Evolutionary conservation across 2,797 vertebrate genomes (phyloP), one percentile per base, ranked within the genome.

Genomic region (Catharus ustulatus): DNA sequence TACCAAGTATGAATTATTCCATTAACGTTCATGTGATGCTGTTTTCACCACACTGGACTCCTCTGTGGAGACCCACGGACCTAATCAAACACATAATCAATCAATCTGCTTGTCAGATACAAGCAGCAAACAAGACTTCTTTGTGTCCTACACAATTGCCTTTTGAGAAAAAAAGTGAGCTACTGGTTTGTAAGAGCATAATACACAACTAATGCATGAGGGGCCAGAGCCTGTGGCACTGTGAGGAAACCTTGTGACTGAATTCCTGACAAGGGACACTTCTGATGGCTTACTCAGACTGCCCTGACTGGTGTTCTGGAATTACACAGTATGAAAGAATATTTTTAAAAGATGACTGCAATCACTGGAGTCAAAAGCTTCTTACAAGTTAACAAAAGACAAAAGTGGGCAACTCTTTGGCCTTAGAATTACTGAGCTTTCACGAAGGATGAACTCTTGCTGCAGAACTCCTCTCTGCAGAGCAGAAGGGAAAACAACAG

Each of bases 131-230:
- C 67, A 89, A 90, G 77, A 45, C 63, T 82, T 62, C 86, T 76
- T 89, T 94, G 91, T 94, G 72, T 46, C 45, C 57, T 24, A 74
- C 63, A 94, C 61, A 94, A 90, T 34, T 43, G 94, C 45, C 91
- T 84, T 73, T 76, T 89, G 32, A 89, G 54, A 58, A 78, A 55
- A 43, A 73, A 91, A 94, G 20, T 4, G 72, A 89, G 30, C 68
- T 43, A 49, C 2, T 77, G 46, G 54, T 81, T 64, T 83, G 61
- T 23, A n/a, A 62, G 49, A 77, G 43, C 17, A 5, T 19, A 83
- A 74, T 22, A 64, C 15, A 51, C 26, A 24, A 90, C 36, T 12
- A 71, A 54, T 0, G 8, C 0, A 0, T 8, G 62, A 52, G 8
- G 5, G 64, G 48, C 55, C 63, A 29, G 46, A 43, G 62, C 54